A percentile compares a stretch with the other conserved stretches of the same genome.
Evolutionary conservation across 1,140 invertebrate genomes (phyloP).

Genomic region (Macrotrachela quadricornifera): DNA sequence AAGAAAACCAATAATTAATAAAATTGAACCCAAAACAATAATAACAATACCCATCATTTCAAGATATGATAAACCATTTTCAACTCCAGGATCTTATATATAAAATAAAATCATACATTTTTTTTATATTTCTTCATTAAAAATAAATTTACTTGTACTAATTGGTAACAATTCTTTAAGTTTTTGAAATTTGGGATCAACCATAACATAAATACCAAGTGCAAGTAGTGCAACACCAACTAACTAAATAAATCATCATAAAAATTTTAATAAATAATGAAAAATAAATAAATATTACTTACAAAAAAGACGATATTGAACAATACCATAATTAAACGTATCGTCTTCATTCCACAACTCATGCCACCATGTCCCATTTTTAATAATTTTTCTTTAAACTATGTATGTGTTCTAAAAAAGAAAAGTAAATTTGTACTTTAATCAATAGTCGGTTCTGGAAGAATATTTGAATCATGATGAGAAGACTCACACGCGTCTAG

Average conservation of each 20-base stretch:
- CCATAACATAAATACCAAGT: not conserved
- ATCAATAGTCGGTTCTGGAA: too few relatives aligned
- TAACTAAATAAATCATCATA: not conserved
- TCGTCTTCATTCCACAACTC: too few relatives aligned
- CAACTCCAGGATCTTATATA: not conserved
- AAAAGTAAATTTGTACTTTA: too few relatives aligned
- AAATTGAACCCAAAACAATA: not conserved
- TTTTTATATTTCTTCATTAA: too few relatives aligned
- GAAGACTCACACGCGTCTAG: too few relatives aligned
- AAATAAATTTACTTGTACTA: not conserved
- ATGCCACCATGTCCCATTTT: too few relatives aligned
- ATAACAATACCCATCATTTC: constrained; percentile 4
- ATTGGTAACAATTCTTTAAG: not conserved
- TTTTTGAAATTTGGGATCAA: not conserved
- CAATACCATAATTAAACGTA: too few relatives aligned
- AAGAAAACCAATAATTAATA: constrained; percentile 6
- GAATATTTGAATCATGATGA: too few relatives aligned
- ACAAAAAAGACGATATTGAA: too few relatives aligned
- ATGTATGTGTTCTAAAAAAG: too few relatives aligned
- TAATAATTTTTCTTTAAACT: too few relatives aligned
- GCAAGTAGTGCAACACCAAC: not conserved
- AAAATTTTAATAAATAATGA: not conserved
- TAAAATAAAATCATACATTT: not conserved
- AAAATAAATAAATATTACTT: too few relatives aligned
- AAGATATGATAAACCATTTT: constrained; percentile 2